A percentile compares a stretch with the other conserved stretches of the same genome.
These are phyloP conservation scores for Aphrophora alni DNA, from an alignment of 2,888 invertebrate genomes.

Conservation along the genomic window DNA sequence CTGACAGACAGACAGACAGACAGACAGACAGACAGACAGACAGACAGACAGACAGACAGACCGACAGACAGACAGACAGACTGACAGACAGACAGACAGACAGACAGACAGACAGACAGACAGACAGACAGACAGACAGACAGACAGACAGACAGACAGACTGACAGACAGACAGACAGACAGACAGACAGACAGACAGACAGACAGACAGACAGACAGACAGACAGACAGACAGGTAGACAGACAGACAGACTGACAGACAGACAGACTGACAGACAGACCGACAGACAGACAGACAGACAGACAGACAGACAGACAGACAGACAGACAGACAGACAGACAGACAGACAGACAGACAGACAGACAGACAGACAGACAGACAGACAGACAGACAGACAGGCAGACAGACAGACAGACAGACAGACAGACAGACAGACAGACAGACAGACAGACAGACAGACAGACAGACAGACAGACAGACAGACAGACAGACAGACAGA, in stretches of 20 bases:
- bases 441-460: too few species aligned
- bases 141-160: conserved; percentile 39
- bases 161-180: conserved; percentile 12
- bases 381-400: too few species aligned
- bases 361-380: conserved; percentile 18
- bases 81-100: conserved; percentile 36
- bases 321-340: conserved; percentile 31
- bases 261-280: conserved; percentile 32
- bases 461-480: neutral
- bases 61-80: too few species aligned
- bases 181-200: conserved; percentile 19
- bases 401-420: too few species aligned
- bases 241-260: too few species aligned
- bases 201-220: conserved; percentile 37
- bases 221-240: too few species aligned
- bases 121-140: conserved; percentile 38
- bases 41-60: too few species aligned
- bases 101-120: conserved; percentile 34
- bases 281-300: conserved; percentile 32
- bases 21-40: conserved; percentile 20
- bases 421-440: neutral
- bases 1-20: neutral
- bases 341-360: conserved; percentile 24
- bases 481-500: too few species aligned
- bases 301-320: conserved; percentile 40